These are phyloP conservation scores for Branchinecta sandiegonensis DNA, from an alignment of 2,888 invertebrate species.

Conservation along the genomic window DNA sequence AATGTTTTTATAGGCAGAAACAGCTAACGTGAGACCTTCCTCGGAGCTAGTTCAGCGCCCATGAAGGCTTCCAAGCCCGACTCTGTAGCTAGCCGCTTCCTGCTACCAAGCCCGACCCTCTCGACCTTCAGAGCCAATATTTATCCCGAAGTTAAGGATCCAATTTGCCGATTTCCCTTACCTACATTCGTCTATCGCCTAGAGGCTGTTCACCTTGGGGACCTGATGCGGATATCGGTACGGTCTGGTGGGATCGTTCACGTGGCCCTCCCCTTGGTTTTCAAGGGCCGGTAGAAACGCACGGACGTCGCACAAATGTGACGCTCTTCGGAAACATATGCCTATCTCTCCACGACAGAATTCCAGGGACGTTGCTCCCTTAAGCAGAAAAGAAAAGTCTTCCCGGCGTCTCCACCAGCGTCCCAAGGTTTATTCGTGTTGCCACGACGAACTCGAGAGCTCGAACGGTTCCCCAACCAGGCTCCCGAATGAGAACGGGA, in stretches of 20 bases:
- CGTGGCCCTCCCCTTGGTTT: constrained; percentile 27
- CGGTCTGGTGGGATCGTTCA: constrained; percentile 41
- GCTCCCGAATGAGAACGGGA: constrained; percentile 15
- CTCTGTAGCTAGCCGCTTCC: not conserved
- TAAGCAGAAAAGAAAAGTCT: too few relatives aligned
- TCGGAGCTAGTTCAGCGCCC: not conserved
- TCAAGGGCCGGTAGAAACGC: constrained; percentile 20
- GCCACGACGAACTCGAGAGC: constrained; percentile 19
- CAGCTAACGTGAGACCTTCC: too few relatives aligned
- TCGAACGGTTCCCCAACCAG: constrained; percentile 19
- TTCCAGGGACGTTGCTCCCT: constrained; percentile 18
- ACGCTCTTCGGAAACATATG: constrained; percentile 21
- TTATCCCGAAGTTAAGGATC: constrained; percentile 24
- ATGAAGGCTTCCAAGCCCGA: constrained; percentile 14
- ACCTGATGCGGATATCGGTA: constrained; percentile 47
- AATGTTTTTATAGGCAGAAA: not conserved
- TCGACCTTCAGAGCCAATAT: constrained; percentile 49
- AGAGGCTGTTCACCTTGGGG: constrained; percentile 55
- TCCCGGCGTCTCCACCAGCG: too few relatives aligned
- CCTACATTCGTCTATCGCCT: constrained; percentile 51
- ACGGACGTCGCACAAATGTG: constrained; percentile 22
- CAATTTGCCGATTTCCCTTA: constrained; percentile 53
- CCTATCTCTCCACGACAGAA: constrained; percentile 21
- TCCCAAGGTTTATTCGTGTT: too few relatives aligned
- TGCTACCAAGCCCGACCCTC: constrained; percentile 42